Base-by-base conservation (phyloP, 2,113 vertebrate genomes). In the Menidia beryllina region DNA sequence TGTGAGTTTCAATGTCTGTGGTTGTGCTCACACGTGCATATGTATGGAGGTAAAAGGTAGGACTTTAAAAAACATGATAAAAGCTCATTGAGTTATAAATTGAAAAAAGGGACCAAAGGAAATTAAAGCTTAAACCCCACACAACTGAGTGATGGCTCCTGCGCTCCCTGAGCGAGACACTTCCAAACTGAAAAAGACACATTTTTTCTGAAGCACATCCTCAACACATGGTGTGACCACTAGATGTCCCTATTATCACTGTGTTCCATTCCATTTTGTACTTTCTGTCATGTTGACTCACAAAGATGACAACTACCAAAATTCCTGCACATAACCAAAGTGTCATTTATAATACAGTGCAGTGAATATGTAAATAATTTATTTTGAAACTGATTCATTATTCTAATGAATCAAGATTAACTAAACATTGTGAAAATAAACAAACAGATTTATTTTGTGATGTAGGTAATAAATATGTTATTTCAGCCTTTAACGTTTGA, bases 161-260 rank as follows among this genome's bases (percentile, higher is more conserved):
- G 15, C 23, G 19, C 51, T 59, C 5, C 48, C 43, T 66, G 53
- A 53, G 41, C 41, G 50, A 65, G 23, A 13, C 48, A 36, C 10
- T 23, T 13, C 49, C 49, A 49, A 49, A 47, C 23, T 39, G 56
- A 67, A 23, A 64, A 52, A 48, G 50, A 68, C 26, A 8, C 59
- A 17, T 20, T 15, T 45, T 30, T 45, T 24, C 4, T 8, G 7
- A 36, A 38, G 6, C 11, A 54, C 52, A 21, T 34, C 7, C 10
- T 23, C 24, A 23, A 13, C 12, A 39, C 39, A 21, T 1, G 20
- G 23, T 36, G 17, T 19, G 9, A 69, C 87, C 90, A 88, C 87
- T 79, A 89, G 90, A 82, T 90, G 90, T 88, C 86, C 69, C 75
- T 86, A 69, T 79, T 82, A 83, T 73, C 81, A 78, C 26, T 86